These are phyloP conservation scores for Hemicentrotus pulcherrimus DNA, from an alignment of 35 echinoderm and acorn worm genomes.

Conservation along the genomic window DNA sequence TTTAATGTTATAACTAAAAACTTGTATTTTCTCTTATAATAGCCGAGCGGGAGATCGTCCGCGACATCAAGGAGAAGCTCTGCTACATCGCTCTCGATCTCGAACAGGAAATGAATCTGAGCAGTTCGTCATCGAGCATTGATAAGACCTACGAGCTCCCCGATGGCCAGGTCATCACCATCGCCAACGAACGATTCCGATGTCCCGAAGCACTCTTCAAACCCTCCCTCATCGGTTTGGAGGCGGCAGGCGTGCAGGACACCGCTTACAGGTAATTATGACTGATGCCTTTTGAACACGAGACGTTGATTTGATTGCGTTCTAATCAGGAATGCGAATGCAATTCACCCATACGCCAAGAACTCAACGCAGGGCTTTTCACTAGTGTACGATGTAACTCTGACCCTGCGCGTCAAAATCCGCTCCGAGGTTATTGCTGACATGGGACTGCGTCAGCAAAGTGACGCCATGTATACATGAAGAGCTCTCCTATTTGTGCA, in stretches of 20 bases:
- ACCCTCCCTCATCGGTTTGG: conserved; percentile 68
- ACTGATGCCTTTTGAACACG: too few species aligned
- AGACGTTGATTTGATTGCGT: too few species aligned
- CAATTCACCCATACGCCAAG: too few species aligned
- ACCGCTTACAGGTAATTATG: conserved; percentile 57
- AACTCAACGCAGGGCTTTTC: too few species aligned
- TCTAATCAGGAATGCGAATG: too few species aligned
- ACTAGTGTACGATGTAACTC: too few species aligned
- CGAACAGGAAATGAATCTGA: conserved; percentile 66
- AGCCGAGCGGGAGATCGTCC: conserved; percentile 79
- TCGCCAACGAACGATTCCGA: conserved; percentile 70
- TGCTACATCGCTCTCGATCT: conserved; percentile 70
- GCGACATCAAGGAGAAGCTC: conserved; percentile 80
- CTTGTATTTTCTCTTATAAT: not conserved
- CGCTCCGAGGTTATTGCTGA: too few species aligned
- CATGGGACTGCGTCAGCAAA: too few species aligned
- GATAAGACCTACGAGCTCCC: conserved; percentile 82
- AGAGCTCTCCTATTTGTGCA: too few species aligned
- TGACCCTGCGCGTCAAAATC: too few species aligned
- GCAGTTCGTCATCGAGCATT: conserved; percentile 28
- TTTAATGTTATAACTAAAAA: too few species aligned
- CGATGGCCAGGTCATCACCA: conserved; percentile 88
- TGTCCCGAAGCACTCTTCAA: conserved; percentile 62
- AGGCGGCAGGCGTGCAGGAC: conserved; percentile 68
- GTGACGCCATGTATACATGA: too few species aligned